phyloP scores from a whole-genome alignment of 1,140 invertebrate species.

The Diachasmimorpha longicaudata region DNA sequence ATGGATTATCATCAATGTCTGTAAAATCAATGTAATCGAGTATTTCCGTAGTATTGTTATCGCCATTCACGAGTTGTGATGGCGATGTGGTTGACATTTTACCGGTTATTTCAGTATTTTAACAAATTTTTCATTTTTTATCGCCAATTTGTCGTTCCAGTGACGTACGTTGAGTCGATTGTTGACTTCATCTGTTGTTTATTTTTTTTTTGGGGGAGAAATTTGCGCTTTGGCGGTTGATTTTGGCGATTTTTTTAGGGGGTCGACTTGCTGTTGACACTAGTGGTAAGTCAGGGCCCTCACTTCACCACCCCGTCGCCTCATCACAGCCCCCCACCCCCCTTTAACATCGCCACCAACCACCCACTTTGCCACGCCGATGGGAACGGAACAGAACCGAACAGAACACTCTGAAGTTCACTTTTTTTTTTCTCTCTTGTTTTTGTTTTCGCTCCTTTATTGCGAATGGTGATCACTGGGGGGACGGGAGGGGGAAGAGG shows the following conservation, averaged over 20 bases:
- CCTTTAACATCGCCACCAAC: too few species aligned
- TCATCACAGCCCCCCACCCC: not conserved
- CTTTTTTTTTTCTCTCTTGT: not conserved
- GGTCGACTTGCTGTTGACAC: not conserved
- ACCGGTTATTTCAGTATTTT: not conserved
- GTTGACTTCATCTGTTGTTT: not conserved
- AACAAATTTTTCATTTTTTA: not conserved
- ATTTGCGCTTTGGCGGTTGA: not conserved
- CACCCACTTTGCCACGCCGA: not conserved
- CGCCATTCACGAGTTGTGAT: conserved; percentile 44
- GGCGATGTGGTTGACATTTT: conserved; percentile 29
- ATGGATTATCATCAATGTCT: not conserved
- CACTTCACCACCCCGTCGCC: not conserved
- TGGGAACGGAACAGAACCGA: not conserved
- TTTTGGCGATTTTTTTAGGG: not conserved
- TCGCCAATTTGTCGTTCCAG: not conserved
- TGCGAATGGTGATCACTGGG: not conserved
- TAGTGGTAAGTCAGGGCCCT: not conserved
- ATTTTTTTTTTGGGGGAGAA: not conserved
- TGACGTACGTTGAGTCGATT: not conserved
- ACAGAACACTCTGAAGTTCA: not conserved
- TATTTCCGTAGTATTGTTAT: conserved; percentile 31
- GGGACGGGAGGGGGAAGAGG: not conserved
- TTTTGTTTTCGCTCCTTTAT: not conserved
- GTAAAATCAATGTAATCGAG: conserved; percentile 7